Evolutionary conservation across 2,113 vertebrate genomes (phyloP).

Genomic region (Spheniscus mendiculus): DNA sequence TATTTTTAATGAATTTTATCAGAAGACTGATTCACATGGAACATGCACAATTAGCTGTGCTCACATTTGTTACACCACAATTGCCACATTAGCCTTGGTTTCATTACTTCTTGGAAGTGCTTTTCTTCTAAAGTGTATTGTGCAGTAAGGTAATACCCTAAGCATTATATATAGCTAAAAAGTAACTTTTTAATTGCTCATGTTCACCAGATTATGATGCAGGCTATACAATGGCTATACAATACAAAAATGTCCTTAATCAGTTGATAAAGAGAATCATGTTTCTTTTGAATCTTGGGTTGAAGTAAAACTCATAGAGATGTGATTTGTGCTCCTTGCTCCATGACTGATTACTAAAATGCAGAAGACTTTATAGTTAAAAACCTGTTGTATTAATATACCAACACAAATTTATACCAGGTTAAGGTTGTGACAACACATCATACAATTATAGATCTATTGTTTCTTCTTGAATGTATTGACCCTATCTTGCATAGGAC

Average conservation of each 20-base stretch:
- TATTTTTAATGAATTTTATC: slow-evolving; percentile 75
- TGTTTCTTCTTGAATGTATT: background rate
- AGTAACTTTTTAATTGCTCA: background rate
- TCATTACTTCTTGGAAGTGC: slow-evolving; percentile 60
- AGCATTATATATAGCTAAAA: slow-evolving; percentile 22
- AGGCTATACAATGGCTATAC: background rate
- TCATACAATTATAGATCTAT: background rate
- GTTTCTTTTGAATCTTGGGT: background rate
- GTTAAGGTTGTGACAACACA: background rate
- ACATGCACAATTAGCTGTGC: slow-evolving; percentile 69
- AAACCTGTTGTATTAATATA: background rate
- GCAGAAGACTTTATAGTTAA: background rate
- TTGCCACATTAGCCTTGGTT: slow-evolving; percentile 55
- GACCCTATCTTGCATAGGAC: background rate
- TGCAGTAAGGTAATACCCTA: slow-evolving; percentile 24
- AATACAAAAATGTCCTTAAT: background rate
- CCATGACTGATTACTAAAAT: background rate
- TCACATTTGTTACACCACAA: slow-evolving; percentile 53
- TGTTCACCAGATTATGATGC: background rate
- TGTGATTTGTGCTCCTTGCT: background rate
- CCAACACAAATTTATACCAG: background rate
- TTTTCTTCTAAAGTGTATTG: slow-evolving; percentile 42
- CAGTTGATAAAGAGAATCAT: background rate
- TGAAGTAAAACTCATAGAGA: background rate
- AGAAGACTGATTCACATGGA: slow-evolving; percentile 70